Evolutionary conservation across 2,113 vertebrate species (phyloP), one percentile per base, ranked within the genome.

Genomic region (Psilopsiagon aurifrons): DNA sequence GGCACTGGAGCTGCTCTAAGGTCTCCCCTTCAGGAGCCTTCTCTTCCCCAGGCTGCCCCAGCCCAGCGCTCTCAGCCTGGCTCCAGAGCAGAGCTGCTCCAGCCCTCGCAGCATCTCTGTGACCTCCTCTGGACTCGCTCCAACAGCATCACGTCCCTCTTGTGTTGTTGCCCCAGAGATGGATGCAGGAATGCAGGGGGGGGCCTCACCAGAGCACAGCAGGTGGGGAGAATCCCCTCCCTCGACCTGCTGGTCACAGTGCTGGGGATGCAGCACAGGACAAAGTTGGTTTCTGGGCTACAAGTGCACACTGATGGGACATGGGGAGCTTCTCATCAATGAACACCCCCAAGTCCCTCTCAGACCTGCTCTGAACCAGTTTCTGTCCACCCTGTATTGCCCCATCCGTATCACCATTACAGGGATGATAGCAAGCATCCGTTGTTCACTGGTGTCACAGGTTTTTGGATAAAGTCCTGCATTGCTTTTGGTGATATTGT

Each of bases 341-440:
- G 55, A 57, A n/a, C 57, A 59, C 33, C 6, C 33, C 20, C 33
- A n/a, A n/a, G 57, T 59, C 57, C 20, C 33, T n/a, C 33, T 59
- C 33, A 59, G 57, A 33, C 33, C 13, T 57, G 22, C 33, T 59
- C 57, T 59, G 20, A n/a, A n/a, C 20, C 20, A 23, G 57, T n/a
- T 59, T 59, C 57, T 59, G 57, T 23, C 57, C 33, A 22, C 33
- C 57, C 13, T 59, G 57, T 59, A 59, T 59, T n/a, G 33, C 57
- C 20, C 20, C 1, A 1, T 31, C 62, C 7, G 2, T 25, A 4
- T n/a, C 17, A n/a, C 28, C 2, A 0, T 49, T 69, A 9, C 2
- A 10, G 31, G 22, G 47, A n/a, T 41, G 33, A 68, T 7, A 52
- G 43, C 43, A 57, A 76, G 5, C 33, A 69, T 25, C 68, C 4